Evolutionary conservation across 2,113 vertebrate genomes (phyloP), one percentile per base, ranked within the genome.

Genomic region (Morphnarchus princeps): DNA sequence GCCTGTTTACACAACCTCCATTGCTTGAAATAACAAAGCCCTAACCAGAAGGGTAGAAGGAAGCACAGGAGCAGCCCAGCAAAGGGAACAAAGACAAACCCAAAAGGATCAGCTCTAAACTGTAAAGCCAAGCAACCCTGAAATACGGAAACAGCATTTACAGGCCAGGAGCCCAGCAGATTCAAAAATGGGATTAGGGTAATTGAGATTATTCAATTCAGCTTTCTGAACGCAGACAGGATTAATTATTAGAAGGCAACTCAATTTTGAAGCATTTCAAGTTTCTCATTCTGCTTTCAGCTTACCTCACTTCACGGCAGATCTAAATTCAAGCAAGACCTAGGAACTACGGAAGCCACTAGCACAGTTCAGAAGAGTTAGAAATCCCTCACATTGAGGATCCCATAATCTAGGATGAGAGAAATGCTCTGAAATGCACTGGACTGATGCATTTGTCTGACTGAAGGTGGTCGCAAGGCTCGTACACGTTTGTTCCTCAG

Each of bases 401-500:
- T 24, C 57, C 61, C 0, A 13, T 49, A 62, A 58, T 18, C 65
- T 2, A 5, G 40, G 34, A 3, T 3, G 40, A 62, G 16, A 25
- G n/a, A 10, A 63, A 21, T 0, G 22, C 61, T 12, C 8, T 0
- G 36, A 67, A 54, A 36, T 0, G 3, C 55, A 4, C 22, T 6
- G 72, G 67, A 19, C 5, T 0, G 15, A 28, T 3, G 13, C 13
- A 3, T 15, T 28, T 5, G 13, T 15, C 49, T 19, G 7, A 25
- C 29, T 45, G 47, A 20, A 24, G 45, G 34, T 9, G 74, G 34
- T 42, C 5, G 0, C 52, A 7, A 10, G 42, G 57, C 85, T 82
- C 21, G 1, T 6, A 6, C 36, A 22, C 10, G 3, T 62, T n/a
- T 8, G 0, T 0, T 26, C 31, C 67, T 61, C 82, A 59, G 13